Conservation (phyloP, 2,113 vertebrate genomes). For the Anser cygnoides region DNA sequence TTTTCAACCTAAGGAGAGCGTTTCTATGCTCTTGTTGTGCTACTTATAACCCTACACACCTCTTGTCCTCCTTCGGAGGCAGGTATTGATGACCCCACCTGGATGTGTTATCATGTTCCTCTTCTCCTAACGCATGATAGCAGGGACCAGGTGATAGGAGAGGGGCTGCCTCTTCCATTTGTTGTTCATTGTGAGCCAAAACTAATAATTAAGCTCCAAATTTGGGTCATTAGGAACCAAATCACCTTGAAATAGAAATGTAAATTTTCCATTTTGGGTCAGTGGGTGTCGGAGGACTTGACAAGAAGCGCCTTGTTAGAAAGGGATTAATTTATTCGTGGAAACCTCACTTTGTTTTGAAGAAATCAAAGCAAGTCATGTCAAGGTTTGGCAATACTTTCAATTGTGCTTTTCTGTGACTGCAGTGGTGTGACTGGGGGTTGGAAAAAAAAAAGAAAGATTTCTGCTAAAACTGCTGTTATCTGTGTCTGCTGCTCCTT, state of each 20-base stretch:
- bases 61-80: not conserved
- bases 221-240: not conserved
- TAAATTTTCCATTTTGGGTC: constrained; percentile 7
- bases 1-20: not conserved
- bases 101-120: not conserved
- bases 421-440: not conserved
- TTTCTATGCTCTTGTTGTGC: not conserved
- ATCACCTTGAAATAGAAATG: not conserved
- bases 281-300: constrained; percentile 8
- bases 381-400: not conserved
- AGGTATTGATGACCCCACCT: not conserved
- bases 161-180: not conserved
- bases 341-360: not conserved
- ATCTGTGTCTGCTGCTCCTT: not conserved
- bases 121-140: not conserved
- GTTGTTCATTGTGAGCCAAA: not conserved
- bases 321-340: not conserved
- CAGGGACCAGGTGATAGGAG: not conserved
- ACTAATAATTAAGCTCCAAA: not conserved
- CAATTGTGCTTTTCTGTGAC: not conserved
- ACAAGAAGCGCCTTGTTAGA: not conserved
- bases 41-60: not conserved
- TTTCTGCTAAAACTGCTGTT: not conserved
- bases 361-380: not conserved
- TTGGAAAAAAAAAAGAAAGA: not conserved